phyloP scores from a whole-genome alignment of 1,140 invertebrate species.

The Tetragnatha versicolor region DNA sequence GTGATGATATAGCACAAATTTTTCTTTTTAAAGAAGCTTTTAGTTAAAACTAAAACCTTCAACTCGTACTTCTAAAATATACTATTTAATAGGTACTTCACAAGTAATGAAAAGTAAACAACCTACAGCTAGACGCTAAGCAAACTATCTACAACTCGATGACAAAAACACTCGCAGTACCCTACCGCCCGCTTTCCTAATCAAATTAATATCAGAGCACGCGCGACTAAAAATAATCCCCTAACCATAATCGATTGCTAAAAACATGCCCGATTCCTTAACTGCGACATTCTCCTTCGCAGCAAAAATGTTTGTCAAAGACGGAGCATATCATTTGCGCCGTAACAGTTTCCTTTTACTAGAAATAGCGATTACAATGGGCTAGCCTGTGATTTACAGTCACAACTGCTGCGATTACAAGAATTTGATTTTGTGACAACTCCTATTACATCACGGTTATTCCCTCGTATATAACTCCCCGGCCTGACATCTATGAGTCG shows the following conservation, averaged over 20 bases:
- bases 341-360: slow-evolving; percentile 44
- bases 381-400: slow-evolving; percentile 34
- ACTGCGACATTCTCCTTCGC: slow-evolving; percentile 14
- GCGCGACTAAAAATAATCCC: no score
- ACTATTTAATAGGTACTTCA: no score
- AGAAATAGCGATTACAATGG: slow-evolving; percentile 41
- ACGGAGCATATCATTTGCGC: slow-evolving; percentile 18
- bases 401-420: slow-evolving; percentile 50
- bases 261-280: no score
- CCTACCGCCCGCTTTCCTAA: not conserved
- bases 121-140: no score
- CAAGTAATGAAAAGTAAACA: no score
- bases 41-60: no score
- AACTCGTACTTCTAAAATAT: no score
- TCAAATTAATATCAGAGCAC: not conserved
- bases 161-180: not conserved
- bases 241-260: no score
- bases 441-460: slow-evolving; percentile 51
- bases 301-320: slow-evolving; percentile 21
- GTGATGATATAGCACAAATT: no score
- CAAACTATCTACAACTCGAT: no score
- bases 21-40: no score
- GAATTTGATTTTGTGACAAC: slow-evolving; percentile 55
- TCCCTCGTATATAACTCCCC: slow-evolving; percentile 49
- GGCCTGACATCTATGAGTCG: slow-evolving; percentile 35